phyloP scores from a whole-genome alignment of 2,113 vertebrate genomes.

The Heliornis fulica region DNA sequence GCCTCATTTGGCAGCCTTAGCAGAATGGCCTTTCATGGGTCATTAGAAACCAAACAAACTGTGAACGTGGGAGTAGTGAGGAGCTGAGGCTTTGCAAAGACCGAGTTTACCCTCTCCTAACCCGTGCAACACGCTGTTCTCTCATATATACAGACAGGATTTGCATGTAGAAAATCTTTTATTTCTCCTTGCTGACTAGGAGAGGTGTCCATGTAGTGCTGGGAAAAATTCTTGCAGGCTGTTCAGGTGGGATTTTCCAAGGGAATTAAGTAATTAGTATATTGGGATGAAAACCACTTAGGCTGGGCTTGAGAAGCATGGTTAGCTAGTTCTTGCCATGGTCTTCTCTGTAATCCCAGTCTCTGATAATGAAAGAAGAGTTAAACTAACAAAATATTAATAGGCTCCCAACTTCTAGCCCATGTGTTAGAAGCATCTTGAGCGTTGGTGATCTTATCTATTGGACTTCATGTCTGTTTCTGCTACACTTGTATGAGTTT shows the following conservation, averaged over 20 bases:
- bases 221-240: rapidly evolving
- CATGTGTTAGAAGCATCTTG: neutral
- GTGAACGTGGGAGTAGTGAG: neutral
- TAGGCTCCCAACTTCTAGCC: neutral
- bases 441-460: neutral
- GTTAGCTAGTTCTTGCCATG: neutral
- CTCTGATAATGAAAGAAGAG: neutral
- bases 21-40: neutral
- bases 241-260: neutral
- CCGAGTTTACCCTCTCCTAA: neutral
- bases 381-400: neutral
- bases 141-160: rapidly evolving
- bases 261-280: neutral
- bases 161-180: neutral
- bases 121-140: neutral
- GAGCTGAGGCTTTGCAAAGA: neutral
- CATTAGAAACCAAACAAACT: neutral
- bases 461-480: neutral
- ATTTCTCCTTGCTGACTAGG: neutral
- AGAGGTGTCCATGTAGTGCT: rapidly evolving
- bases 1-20: neutral
- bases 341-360: neutral
- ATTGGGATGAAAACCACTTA: neutral
- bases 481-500: neutral
- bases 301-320: neutral